These are phyloP conservation scores for Ophion obscuratus DNA, from an alignment of 2,888 invertebrate species.

Conservation along the genomic window DNA sequence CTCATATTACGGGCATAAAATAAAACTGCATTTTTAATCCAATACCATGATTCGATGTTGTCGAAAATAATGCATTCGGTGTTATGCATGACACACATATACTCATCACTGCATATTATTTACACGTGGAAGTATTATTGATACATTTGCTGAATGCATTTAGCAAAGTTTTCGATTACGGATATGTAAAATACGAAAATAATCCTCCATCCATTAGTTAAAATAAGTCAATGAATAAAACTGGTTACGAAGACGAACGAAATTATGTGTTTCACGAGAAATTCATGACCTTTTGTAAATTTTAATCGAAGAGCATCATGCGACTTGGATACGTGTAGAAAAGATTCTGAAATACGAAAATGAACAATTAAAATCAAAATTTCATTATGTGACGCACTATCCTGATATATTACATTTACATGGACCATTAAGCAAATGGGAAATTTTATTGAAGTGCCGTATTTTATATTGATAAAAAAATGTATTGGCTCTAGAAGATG, in stretches of 20 bases:
- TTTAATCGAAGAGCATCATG: constrained; percentile 52
- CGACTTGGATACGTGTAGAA: constrained; percentile 33
- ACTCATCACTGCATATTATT: constrained; percentile 53
- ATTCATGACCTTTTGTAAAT: constrained; percentile 41
- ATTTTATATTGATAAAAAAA: not conserved
- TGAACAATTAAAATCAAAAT: constrained; percentile 45
- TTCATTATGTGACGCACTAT: constrained; percentile 52
- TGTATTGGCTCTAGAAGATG: not conserved
- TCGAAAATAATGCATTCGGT: constrained; percentile 63
- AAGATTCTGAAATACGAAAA: constrained; percentile 7
- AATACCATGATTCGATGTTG: constrained; percentile 60
- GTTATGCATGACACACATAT: constrained; percentile 68
- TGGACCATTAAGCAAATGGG: constrained; percentile 14
- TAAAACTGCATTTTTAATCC: constrained; percentile 63
- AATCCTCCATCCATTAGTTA: constrained; percentile 54
- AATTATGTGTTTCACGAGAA: constrained; percentile 57
- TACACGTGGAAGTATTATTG: constrained; percentile 41
- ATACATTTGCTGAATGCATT: constrained; percentile 43
- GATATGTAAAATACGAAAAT: constrained; percentile 49
- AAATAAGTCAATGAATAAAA: constrained; percentile 52
- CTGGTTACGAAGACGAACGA: constrained; percentile 62
- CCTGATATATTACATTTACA: constrained; percentile 7
- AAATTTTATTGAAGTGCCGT: too few relatives aligned
- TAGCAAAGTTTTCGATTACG: constrained; percentile 54
- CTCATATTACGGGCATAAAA: constrained; percentile 58